Evolutionary conservation across 2,113 vertebrate genomes (phyloP).

Genomic region (Psammodynastes pulverulentus): DNA sequence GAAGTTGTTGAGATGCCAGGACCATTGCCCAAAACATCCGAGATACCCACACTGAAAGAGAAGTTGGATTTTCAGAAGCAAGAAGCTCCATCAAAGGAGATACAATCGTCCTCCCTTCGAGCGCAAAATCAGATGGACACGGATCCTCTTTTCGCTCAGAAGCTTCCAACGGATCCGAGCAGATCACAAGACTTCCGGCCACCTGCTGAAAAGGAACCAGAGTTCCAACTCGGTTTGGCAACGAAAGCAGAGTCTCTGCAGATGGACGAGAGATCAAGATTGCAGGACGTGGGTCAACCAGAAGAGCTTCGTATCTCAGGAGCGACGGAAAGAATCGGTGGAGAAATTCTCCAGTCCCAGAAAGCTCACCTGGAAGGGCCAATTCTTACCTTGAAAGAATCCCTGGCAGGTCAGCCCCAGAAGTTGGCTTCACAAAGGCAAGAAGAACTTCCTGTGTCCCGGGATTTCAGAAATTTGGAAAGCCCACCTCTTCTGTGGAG

Average conservation of each 20-base stretch:
- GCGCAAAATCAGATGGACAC: background rate
- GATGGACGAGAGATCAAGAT: background rate
- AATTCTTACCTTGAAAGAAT: background rate
- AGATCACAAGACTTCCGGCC: background rate
- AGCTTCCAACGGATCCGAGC: background rate
- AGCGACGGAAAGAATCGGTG: background rate
- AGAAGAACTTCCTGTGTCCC: background rate
- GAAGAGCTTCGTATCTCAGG: background rate
- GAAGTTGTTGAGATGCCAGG: background rate
- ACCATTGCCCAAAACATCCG: background rate
- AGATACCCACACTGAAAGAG: background rate
- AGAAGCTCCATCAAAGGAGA: background rate
- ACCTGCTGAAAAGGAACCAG: background rate
- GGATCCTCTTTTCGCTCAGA: background rate
- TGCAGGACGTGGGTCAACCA: background rate
- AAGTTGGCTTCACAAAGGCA: background rate
- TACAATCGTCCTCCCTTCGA: background rate
- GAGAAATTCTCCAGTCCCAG: background rate
- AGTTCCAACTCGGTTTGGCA: background rate
- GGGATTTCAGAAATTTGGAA: background rate
- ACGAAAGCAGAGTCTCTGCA: background rate
- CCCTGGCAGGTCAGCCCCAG: background rate
- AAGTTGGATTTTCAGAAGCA: background rate
- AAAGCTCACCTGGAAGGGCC: background rate
- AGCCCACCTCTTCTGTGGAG: slow-evolving; percentile 11